Conservation (phyloP, 2,797 vertebrate species). For the Neoniphon sammara region DNA sequence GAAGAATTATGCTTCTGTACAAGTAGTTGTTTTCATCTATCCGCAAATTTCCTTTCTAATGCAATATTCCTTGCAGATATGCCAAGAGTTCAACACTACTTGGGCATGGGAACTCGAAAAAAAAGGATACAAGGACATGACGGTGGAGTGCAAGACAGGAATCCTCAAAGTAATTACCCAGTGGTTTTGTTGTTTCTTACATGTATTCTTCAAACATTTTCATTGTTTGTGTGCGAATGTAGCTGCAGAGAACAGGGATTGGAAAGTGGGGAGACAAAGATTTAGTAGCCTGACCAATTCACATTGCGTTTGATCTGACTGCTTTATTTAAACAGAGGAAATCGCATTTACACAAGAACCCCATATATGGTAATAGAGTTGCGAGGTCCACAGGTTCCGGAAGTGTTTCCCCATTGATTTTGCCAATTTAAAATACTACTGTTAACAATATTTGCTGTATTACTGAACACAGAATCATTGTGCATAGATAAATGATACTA, state of each 20-base stretch:
- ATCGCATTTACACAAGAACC: too few species aligned
- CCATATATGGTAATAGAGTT: too few species aligned
- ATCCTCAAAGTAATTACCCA: conserved; percentile 90
- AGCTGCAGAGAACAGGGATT: too few species aligned
- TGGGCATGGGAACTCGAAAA: conserved; percentile 99
- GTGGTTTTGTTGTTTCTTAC: not conserved
- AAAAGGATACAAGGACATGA: conserved; percentile 94
- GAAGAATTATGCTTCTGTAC: not conserved
- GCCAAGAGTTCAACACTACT: conserved; percentile 95
- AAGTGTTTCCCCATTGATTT: too few species aligned
- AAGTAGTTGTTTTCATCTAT: not conserved
- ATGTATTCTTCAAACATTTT: not conserved
- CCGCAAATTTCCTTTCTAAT: not conserved
- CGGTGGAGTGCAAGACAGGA: conserved; percentile 92
- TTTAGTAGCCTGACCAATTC: not conserved
- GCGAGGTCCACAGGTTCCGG: too few species aligned
- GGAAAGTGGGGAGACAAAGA: not conserved
- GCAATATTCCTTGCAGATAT: conserved; percentile 83
- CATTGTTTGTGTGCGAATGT: not conserved
- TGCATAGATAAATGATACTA: too few species aligned
- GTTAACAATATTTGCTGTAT: too few species aligned
- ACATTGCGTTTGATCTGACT: too few species aligned
- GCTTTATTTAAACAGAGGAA: too few species aligned
- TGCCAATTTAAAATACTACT: too few species aligned
- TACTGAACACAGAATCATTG: too few species aligned